Conservation (phyloP, 2,797 vertebrate species). For the Sebastolobus altivelis region DNA sequence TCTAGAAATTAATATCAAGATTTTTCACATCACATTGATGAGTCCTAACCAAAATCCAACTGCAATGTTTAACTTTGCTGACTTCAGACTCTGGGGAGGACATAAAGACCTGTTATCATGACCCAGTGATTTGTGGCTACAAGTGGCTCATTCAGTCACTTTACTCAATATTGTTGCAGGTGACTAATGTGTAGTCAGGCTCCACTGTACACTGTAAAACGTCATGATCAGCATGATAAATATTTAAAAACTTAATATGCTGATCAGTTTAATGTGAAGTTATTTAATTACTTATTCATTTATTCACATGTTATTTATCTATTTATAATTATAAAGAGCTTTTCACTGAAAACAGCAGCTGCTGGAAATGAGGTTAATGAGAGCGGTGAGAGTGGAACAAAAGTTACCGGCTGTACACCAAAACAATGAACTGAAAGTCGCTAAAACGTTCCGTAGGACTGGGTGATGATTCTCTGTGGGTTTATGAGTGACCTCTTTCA, state of each 20-base stretch:
- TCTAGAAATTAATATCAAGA: conserved; percentile 25
- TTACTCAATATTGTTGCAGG: neutral
- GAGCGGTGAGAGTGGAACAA: neutral
- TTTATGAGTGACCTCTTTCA: neutral
- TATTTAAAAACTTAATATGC: neutral
- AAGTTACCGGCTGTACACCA: neutral
- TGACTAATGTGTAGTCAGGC: neutral
- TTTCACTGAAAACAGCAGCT: neutral
- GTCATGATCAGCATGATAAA: neutral
- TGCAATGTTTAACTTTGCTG: neutral
- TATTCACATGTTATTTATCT: too few species aligned
- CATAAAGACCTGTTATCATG: neutral
- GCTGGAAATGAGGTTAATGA: neutral
- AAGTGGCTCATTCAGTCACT: neutral
- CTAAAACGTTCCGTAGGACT: neutral
- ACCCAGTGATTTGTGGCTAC: neutral
- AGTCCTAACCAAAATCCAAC: neutral
- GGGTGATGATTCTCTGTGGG: neutral
- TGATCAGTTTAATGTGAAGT: too few species aligned
- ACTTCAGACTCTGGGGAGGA: neutral
- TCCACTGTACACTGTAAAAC: neutral
- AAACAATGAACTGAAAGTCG: neutral
- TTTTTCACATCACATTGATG: conserved; percentile 6
- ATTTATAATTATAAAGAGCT: too few species aligned
- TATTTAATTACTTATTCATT: too few species aligned